Evolutionary conservation across 2,113 vertebrate genomes (phyloP).

Genomic region (Cyprinodon brontotheroides): DNA sequence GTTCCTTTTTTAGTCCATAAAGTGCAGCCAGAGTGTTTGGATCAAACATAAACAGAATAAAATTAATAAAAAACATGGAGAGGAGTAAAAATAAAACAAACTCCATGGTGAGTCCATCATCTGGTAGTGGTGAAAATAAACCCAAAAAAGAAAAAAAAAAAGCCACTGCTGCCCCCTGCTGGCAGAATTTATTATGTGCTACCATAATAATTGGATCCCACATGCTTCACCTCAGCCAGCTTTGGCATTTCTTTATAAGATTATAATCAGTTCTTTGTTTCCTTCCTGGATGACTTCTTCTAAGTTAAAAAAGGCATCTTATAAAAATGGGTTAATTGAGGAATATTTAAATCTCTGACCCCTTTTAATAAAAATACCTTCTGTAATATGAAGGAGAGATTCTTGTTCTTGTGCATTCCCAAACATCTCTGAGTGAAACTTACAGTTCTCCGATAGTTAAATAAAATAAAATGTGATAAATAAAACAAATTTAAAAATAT

Average conservation of each 20-base stretch:
- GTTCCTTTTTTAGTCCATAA: conserved; percentile 13
- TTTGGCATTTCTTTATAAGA: not conserved
- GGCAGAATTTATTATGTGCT: conserved; percentile 12
- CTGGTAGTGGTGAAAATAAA: not conserved
- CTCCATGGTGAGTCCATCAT: conserved; percentile 32
- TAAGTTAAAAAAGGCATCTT: not conserved
- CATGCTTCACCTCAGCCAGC: no score
- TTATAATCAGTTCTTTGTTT: not conserved
- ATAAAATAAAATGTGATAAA: conserved; percentile 25
- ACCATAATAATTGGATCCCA: not conserved
- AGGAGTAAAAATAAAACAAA: not conserved
- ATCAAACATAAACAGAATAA: not conserved
- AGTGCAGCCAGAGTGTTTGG: conserved; percentile 42
- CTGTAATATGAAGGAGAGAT: not conserved
- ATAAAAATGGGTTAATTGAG: not conserved
- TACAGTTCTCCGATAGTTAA: not conserved
- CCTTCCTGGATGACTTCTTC: not conserved
- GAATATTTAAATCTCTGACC: not conserved
- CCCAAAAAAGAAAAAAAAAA: no score
- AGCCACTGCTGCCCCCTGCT: conserved; percentile 45
- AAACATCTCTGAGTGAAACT: not conserved
- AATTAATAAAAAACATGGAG: not conserved
- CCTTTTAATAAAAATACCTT: not conserved
- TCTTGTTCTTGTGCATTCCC: not conserved
- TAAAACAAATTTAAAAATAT: not conserved